Base-by-base conservation (phyloP, 2,888 invertebrate genomes). In the Tenthredo amoena region DNA sequence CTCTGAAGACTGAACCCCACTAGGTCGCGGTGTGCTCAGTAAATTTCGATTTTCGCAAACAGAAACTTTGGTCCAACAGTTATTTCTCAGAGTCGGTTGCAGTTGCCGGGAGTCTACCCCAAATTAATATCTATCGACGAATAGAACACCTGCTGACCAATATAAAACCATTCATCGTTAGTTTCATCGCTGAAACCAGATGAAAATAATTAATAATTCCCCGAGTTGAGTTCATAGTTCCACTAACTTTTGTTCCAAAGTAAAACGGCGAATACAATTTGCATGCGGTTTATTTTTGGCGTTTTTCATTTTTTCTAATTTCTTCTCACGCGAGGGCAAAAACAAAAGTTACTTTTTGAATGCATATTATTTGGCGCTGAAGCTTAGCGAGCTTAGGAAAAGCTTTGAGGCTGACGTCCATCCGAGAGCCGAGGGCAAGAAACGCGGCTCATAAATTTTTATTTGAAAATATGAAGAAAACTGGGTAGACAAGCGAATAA, bases 21-120 rank as follows among this genome's bases (percentile, higher is more conserved):
- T 81, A 62, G 65, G 65, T 58, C 81, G 37, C 62, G 81, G 81
- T 81, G 37, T 43, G 65, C 83, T 26, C 81, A 50, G 83, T 83
- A 71, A 68, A 83, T 83, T 83, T 83, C 47, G 83, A 83, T 83
- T 83, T 71, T 62, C 81, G 62, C 81, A 62, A 81, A 62, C 81
- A 62, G 62, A 81, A 81, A 81, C 62, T 62, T 58, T 31, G 58
- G 62, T 62, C 81, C 15, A 40, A 81, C 37, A 62, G 62, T 81
- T 62, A 62, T 62, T 81, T 81, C 81, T 81, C 81, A 81, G 77
- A 77, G 77, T 62, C 62, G 12, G 81, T 21, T 62, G 62, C 81
- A 81, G 81, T 62, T 0, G 37, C 62, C 18, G 34, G 21, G 1
- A 21, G 40, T 5, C 40, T 21, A 31, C 37, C 15, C 21, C 1